Evolutionary conservation across 1,140 invertebrate genomes (phyloP).

Genomic region (Drosophila aff.): DNA sequence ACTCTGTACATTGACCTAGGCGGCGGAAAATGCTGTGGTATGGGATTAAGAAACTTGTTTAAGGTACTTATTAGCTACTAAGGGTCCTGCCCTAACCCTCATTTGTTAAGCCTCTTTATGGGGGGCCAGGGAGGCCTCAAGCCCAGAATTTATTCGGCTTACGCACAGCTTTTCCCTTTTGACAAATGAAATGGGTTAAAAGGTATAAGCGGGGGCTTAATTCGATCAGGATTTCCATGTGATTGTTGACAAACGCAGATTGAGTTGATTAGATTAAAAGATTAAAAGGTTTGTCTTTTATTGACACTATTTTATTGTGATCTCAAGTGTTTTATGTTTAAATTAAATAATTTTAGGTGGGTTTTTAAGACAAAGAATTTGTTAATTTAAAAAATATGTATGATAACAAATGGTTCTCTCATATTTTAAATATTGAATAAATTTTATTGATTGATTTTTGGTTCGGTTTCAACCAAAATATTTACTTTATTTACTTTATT

Average conservation of each 20-base stretch:
- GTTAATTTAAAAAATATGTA: background rate
- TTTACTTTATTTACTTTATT: background rate
- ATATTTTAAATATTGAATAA: background rate
- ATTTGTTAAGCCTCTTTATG: constrained; percentile 41
- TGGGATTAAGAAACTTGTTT: constrained; percentile 49
- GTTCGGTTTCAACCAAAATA: too few species aligned
- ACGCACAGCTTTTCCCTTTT: constrained; percentile 16
- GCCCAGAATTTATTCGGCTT: constrained; percentile 43
- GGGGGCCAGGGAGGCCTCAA: constrained; percentile 9
- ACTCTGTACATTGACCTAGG: constrained; percentile 53
- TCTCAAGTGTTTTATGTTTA: background rate
- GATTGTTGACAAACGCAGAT: constrained; percentile 25
- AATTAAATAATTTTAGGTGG: background rate
- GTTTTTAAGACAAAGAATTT: background rate
- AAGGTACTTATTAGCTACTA: constrained; percentile 42
- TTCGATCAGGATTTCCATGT: constrained; percentile 8
- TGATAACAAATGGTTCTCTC: background rate
- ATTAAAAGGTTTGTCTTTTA: background rate
- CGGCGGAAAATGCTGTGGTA: constrained; percentile 17
- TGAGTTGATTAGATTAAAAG: constrained; percentile 7
- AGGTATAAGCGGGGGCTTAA: constrained; percentile 10
- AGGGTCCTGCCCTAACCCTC: constrained; percentile 26
- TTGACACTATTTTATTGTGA: background rate
- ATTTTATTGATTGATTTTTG: background rate
- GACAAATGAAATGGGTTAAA: constrained; percentile 25